A percentile compares a stretch with the other conserved stretches of the same genome.
Evolutionary conservation across 2,113 vertebrate species (phyloP).

Genomic region (Pimephales promelas): DNA sequence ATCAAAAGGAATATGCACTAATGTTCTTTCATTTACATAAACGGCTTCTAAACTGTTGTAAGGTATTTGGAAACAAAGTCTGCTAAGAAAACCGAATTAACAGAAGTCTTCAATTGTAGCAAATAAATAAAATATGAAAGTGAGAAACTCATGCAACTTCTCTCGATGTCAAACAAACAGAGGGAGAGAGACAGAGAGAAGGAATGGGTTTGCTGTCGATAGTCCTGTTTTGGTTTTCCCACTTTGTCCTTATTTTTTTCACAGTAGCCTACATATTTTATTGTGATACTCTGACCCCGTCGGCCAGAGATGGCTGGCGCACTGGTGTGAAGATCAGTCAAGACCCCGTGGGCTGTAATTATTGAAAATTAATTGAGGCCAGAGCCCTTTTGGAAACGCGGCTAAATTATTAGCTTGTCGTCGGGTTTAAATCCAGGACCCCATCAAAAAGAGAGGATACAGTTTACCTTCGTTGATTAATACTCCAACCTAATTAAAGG

Average conservation of each 20-base stretch:
- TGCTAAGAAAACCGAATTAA: background rate
- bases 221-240: constrained; percentile 68
- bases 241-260: constrained; percentile 68
- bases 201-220: background rate
- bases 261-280: constrained; percentile 88
- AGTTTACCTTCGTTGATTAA: constrained; percentile 62
- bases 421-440: constrained; percentile 83
- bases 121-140: background rate
- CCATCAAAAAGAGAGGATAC: constrained; percentile 74
- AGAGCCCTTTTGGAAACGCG: constrained; percentile 81
- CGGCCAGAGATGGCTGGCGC: constrained; percentile 80
- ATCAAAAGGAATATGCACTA: background rate
- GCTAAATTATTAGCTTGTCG: constrained; percentile 88
- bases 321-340: constrained; percentile 67
- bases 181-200: background rate
- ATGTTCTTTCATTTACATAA: background rate
- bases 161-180: background rate
- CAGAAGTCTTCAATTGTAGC: background rate
- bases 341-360: constrained; percentile 89
- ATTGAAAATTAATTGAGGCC: constrained; percentile 97
- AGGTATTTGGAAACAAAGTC: background rate
- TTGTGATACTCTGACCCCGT: constrained; percentile 83
- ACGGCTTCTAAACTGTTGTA: background rate
- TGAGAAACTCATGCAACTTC: background rate
- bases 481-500: constrained; percentile 42